Percentiles rank a stretch among this genome's conserved stretches.
These are phyloP conservation scores for Eupithecia insigniata DNA, from an alignment of 2,888 invertebrate genomes.

Conservation along the genomic window DNA sequence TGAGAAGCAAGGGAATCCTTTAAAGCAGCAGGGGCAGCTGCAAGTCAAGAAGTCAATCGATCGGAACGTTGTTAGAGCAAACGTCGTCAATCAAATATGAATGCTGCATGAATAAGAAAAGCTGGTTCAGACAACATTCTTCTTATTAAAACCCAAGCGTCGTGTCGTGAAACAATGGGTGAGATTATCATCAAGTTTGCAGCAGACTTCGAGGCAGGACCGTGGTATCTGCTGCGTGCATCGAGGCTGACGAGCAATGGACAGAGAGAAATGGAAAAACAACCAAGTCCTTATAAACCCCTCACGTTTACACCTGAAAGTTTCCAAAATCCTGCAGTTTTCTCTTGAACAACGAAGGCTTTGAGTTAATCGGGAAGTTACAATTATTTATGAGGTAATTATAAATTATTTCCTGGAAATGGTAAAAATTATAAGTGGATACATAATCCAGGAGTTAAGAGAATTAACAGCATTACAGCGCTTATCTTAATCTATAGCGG, in stretches of 20 bases:
- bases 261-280: slow-evolving; percentile 22
- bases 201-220: slow-evolving; percentile 44
- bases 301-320: neutral
- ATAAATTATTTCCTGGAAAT: neutral
- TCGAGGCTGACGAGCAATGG: slow-evolving; percentile 59
- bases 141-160: slow-evolving; percentile 22
- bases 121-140: slow-evolving; percentile 17
- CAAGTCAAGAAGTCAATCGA: neutral
- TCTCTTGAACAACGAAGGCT: neutral
- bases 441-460: neutral
- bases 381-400: neutral
- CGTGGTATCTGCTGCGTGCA: slow-evolving; percentile 62
- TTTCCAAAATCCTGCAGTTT: neutral
- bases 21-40: neutral
- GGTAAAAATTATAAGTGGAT: neutral
- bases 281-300: neutral
- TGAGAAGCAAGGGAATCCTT: neutral
- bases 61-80: slow-evolving; percentile 1
- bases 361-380: neutral
- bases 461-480: slow-evolving; percentile 1
- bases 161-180: slow-evolving; percentile 50
- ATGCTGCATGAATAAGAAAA: slow-evolving; percentile 11
- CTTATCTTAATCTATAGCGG: slow-evolving; percentile 7
- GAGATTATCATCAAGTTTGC: slow-evolving; percentile 53
- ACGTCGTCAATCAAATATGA: slow-evolving; percentile 12